Evolutionary conservation across 2,888 invertebrate species (phyloP).

Genomic region (Quadroppia sp.): DNA sequence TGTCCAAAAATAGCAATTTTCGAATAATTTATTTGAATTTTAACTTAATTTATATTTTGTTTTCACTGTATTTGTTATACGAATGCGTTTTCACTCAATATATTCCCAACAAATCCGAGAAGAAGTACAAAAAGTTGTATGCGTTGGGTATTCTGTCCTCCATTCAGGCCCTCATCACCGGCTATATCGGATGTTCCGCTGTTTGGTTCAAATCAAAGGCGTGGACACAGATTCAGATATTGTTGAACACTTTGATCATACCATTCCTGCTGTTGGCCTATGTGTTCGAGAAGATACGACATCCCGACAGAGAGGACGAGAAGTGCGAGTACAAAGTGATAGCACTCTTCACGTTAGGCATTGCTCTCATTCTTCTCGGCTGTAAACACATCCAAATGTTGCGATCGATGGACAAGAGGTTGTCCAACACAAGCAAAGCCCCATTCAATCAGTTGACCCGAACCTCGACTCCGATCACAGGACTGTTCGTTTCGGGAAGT

Average conservation of each 20-base stretch:
- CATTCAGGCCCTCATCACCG: neutral
- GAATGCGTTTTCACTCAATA: neutral
- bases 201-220: slow-evolving; percentile 17
- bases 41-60: neutral
- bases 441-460: neutral
- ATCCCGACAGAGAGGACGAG: neutral
- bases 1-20: slow-evolving; percentile 8
- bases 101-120: neutral
- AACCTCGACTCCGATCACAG: neutral
- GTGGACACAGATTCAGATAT: slow-evolving; percentile 8
- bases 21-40: slow-evolving; percentile 24
- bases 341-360: neutral
- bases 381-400: neutral
- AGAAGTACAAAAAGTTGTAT: neutral
- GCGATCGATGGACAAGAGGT: neutral
- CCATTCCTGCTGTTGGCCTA: slow-evolving; percentile 14
- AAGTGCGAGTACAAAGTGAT: neutral
- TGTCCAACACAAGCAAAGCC: neutral
- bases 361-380: neutral
- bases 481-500: neutral
- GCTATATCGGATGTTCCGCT: slow-evolving; percentile 12
- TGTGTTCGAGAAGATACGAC: neutral
- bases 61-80: neutral
- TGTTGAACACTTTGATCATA: neutral
- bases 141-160: neutral